Conservation (phyloP, 2,888 invertebrate genomes). For the Andrena dorsata region DNA sequence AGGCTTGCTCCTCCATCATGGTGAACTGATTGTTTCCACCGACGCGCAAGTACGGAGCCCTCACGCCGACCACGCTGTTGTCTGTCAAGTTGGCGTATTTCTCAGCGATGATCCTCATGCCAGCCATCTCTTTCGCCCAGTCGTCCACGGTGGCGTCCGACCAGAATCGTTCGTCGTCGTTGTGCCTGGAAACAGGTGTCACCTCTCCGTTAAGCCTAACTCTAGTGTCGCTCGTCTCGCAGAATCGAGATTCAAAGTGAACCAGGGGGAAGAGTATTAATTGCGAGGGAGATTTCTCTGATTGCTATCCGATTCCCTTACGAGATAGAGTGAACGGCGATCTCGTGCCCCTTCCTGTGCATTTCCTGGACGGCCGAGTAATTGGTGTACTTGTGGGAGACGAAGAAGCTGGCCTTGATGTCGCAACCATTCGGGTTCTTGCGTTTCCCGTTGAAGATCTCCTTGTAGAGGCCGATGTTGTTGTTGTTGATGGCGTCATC, state of each 20-base stretch:
- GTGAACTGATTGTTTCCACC: slow-evolving; percentile 98
- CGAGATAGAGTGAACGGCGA: slow-evolving; percentile 97
- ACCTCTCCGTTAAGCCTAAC: background rate
- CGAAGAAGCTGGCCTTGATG: slow-evolving; percentile 96
- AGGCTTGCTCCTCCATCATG: slow-evolving; percentile 98
- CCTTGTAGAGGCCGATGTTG: slow-evolving; percentile 96
- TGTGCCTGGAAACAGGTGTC: slow-evolving; percentile 88
- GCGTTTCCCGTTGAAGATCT: slow-evolving; percentile 95
- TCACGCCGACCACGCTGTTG: slow-evolving; percentile 95
- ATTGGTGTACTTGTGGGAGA: slow-evolving; percentile 97
- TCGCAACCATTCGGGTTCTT: slow-evolving; percentile 97
- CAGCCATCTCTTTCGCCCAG: slow-evolving; percentile 98
- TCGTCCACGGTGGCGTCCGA: slow-evolving; percentile 96
- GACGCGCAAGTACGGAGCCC: slow-evolving; percentile 95
- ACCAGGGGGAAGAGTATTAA: background rate
- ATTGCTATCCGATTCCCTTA: slow-evolving; percentile 86
- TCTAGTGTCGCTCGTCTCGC: background rate
- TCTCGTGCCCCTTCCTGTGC: slow-evolving; percentile 96
- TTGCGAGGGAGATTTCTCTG: background rate
- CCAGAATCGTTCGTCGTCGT: slow-evolving; percentile 96
- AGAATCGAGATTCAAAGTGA: too few species aligned
- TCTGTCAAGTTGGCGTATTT: slow-evolving; percentile 96
- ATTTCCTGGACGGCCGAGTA: slow-evolving; percentile 97
- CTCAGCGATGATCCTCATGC: slow-evolving; percentile 95
- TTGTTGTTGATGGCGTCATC: slow-evolving; percentile 98